phyloP scores from a whole-genome alignment of 2,113 vertebrate species.

The Apodemus speciosus region DNA sequence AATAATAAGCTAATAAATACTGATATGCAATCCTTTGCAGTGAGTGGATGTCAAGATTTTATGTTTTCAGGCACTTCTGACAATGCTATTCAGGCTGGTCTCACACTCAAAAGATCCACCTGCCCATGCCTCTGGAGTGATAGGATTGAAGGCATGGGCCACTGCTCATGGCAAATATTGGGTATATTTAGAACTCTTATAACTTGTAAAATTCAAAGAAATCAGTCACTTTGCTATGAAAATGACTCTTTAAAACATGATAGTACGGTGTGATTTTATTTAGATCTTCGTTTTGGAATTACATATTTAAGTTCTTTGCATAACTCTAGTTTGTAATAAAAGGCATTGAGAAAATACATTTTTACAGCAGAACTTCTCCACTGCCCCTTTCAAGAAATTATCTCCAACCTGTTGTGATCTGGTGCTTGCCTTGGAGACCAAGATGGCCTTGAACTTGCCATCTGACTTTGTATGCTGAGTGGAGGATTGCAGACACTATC shows the following conservation, averaged over 20 bases:
- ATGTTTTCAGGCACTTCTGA: neutral
- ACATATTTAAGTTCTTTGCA: neutral
- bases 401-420: neutral
- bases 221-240: neutral
- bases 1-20: neutral
- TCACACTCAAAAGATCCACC: neutral
- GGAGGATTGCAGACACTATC: neutral
- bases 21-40: neutral
- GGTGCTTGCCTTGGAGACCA: neutral
- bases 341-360: neutral
- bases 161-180: neutral
- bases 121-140: neutral
- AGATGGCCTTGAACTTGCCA: neutral
- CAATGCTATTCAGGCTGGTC: neutral
- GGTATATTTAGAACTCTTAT: neutral
- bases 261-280: neutral
- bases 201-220: neutral
- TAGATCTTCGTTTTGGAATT: neutral
- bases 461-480: neutral
- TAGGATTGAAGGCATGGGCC: neutral
- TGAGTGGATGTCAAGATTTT: neutral
- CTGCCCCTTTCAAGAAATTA: neutral
- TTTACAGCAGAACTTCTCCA: neutral
- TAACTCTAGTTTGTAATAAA: conserved; percentile 20
- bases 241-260: neutral